phyloP scores from a whole-genome alignment of 2,797 vertebrate genomes.

The Cichlasoma orientale region DNA sequence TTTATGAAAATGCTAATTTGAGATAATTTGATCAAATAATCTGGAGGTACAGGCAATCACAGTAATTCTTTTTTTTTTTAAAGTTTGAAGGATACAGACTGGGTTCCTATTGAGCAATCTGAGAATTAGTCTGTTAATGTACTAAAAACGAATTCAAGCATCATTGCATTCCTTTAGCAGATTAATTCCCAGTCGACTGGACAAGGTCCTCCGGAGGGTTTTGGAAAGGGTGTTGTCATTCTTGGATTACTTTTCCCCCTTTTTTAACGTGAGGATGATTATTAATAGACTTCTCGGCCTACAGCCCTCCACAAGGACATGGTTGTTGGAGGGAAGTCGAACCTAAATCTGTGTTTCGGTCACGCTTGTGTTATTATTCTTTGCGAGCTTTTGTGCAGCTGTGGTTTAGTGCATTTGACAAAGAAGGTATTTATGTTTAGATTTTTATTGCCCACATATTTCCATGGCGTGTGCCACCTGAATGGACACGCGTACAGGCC shows the following conservation, averaged over 20 bases:
- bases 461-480: neutral
- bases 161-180: conserved; percentile 32
- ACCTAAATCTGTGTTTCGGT: conserved; percentile 49
- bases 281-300: conserved; percentile 52
- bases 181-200: conserved; percentile 48
- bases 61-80: conserved; percentile 17
- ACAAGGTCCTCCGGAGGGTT: conserved; percentile 44
- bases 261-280: conserved; percentile 47
- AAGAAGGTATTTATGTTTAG: conserved; percentile 33
- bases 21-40: conserved; percentile 53
- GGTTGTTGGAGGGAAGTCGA: conserved; percentile 45
- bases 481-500: conserved; percentile 25
- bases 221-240: conserved; percentile 54
- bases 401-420: conserved; percentile 24
- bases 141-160: conserved; percentile 59
- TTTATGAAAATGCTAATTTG: conserved; percentile 62
- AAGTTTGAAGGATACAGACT: conserved; percentile 27
- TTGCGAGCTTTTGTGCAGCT: conserved; percentile 35
- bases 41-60: conserved; percentile 28
- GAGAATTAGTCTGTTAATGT: conserved; percentile 49
- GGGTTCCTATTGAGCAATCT: conserved; percentile 5
- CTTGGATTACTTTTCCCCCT: conserved; percentile 44
- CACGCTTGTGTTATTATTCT: conserved; percentile 32
- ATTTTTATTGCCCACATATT: conserved; percentile 30
- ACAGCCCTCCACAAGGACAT: conserved; percentile 50